These are phyloP conservation scores for Agelaius tricolor DNA, from an alignment of 2,113 vertebrate species.

Conservation along the genomic window DNA sequence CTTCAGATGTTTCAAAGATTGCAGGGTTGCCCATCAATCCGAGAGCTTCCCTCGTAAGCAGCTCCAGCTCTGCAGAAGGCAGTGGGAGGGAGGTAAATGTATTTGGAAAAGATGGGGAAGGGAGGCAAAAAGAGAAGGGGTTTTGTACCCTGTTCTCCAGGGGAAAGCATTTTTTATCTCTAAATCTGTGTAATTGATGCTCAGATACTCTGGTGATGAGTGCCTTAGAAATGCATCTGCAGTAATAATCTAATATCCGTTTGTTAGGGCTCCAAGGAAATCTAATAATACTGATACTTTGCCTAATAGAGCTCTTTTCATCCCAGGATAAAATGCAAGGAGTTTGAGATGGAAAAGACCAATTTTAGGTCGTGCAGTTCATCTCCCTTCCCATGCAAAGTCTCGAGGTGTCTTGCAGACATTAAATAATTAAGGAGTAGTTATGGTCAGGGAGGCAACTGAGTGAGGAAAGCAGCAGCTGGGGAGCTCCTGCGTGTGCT, in stretches of 20 bases:
- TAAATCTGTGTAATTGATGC: constrained; percentile 69
- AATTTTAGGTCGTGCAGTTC: constrained; percentile 28
- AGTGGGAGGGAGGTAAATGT: background rate
- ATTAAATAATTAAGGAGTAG: constrained; percentile 56
- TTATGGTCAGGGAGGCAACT: background rate
- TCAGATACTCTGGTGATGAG: constrained; percentile 61
- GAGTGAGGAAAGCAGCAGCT: background rate
- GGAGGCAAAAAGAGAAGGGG: constrained; percentile 3
- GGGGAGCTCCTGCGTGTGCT: background rate
- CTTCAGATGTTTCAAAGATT: constrained; percentile 56
- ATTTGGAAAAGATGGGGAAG: background rate
- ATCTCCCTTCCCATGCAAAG: constrained; percentile 12
- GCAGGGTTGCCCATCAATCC: constrained; percentile 23
- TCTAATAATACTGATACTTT: constrained; percentile 67
- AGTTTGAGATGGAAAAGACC: constrained; percentile 53
- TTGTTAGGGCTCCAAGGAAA: constrained; percentile 70
- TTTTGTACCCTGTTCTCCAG: constrained; percentile 32
- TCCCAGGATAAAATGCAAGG: constrained; percentile 63
- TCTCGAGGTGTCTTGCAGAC: constrained; percentile 46
- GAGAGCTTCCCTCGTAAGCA: constrained; percentile 37
- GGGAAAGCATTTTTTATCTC: constrained; percentile 47
- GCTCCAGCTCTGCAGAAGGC: background rate
- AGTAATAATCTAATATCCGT: constrained; percentile 72
- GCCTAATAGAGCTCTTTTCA: constrained; percentile 72
- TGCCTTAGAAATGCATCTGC: constrained; percentile 65